A percentile compares a stretch with the other conserved stretches of the same genome.
Conservation (phyloP, 2,797 vertebrate species). For the Acridotheres tristis region DNA sequence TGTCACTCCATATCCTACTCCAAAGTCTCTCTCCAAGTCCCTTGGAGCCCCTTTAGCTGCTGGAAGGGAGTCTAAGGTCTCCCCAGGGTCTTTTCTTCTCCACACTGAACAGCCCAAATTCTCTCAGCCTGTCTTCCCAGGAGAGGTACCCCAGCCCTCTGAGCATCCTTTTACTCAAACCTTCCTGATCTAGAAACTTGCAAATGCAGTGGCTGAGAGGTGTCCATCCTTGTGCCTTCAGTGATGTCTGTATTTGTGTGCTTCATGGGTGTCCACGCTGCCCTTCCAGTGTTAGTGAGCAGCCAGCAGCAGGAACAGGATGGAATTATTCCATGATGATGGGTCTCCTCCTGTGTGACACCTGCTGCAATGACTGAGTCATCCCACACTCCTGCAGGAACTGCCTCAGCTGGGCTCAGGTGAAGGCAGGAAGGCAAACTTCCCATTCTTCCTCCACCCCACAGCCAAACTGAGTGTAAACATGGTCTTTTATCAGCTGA, state of each 20-base stretch:
- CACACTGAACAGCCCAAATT: background rate
- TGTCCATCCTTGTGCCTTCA: background rate
- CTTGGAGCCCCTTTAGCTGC: background rate
- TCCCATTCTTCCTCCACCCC: background rate
- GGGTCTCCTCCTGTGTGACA: background rate
- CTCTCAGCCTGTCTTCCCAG: fast-evolving
- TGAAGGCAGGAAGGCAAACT: background rate
- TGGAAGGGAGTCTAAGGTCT: background rate
- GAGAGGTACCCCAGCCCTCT: background rate
- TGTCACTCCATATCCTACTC: background rate
- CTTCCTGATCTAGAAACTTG: background rate
- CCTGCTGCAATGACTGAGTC: background rate
- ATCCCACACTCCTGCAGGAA: fast-evolving
- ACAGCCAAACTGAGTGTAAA: background rate
- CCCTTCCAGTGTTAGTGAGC: background rate
- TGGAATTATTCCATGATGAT: background rate
- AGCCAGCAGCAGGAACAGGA: background rate
- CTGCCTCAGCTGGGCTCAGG: background rate
- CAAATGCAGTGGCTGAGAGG: background rate
- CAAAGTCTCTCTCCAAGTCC: background rate
- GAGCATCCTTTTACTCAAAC: background rate
- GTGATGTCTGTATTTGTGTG: fast-evolving
- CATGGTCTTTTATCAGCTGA: background rate
- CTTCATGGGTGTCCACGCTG: fast-evolving
- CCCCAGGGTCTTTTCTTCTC: background rate